phyloP scores from a whole-genome alignment of 1,140 invertebrate species.

The Cotesia glomerata region DNA sequence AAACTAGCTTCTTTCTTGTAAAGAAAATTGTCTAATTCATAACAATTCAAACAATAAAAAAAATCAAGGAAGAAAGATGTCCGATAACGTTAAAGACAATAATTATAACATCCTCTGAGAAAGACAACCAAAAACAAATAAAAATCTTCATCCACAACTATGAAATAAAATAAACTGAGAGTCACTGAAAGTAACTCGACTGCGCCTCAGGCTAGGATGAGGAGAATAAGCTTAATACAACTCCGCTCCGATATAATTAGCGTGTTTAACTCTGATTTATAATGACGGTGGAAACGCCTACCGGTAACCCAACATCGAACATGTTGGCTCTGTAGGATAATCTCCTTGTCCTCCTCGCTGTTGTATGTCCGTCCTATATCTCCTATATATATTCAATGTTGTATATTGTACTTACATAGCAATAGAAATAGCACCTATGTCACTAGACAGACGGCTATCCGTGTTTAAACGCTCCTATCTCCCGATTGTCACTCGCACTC shows the following conservation, averaged over 20 bases:
- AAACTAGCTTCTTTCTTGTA: too few species aligned
- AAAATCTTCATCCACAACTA: too few species aligned
- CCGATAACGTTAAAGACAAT: too few species aligned
- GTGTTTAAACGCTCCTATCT: constrained; percentile 13
- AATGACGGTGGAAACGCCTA: constrained; percentile 58
- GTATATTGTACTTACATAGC: constrained; percentile 22
- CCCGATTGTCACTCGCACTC: constrained; percentile 35
- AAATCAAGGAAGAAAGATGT: too few species aligned
- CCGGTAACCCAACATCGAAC: constrained; percentile 40
- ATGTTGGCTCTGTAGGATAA: constrained; percentile 15
- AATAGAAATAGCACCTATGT: background rate
- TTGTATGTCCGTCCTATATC: too few species aligned
- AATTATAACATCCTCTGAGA: too few species aligned
- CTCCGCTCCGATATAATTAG: constrained; percentile 51
- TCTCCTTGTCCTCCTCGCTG: background rate
- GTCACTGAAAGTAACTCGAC: constrained; percentile 22
- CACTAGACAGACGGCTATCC: constrained; percentile 9
- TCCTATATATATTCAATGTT: too few species aligned
- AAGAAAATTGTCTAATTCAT: too few species aligned
- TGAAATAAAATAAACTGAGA: constrained; percentile 27
- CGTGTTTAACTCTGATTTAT: constrained; percentile 60
- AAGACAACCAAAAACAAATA: too few species aligned
- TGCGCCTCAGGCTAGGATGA: constrained; percentile 18
- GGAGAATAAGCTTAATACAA: constrained; percentile 9
- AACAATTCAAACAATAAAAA: too few species aligned